Percentiles rank a stretch among this genome's conserved stretches.
Evolutionary conservation across 2,797 vertebrate genomes (phyloP).

Genomic region (Notolepis coatsorum): DNA sequence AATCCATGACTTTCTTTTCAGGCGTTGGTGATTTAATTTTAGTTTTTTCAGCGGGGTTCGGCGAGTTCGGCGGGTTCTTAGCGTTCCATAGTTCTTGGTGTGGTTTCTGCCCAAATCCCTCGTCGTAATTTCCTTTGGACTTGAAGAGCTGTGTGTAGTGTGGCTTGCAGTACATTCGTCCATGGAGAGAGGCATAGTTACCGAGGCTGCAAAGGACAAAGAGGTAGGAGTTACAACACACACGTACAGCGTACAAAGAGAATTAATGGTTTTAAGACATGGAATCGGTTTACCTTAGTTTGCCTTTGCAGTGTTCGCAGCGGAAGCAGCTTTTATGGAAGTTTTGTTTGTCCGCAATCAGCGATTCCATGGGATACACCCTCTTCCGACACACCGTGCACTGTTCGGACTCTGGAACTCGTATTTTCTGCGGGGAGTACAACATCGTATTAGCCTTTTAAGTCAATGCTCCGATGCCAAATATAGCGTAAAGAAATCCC

Average conservation of each 20-base stretch:
- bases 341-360: constrained; percentile 93
- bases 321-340: constrained; percentile 98
- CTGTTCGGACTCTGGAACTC: constrained; percentile 90
- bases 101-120: constrained; percentile 96
- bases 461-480: too few relatives aligned
- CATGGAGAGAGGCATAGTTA: constrained; percentile 98
- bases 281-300: constrained; percentile 86
- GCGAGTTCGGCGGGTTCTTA: constrained; percentile 77
- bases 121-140: constrained; percentile 98
- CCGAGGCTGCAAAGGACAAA: constrained; percentile 85
- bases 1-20: constrained; percentile 65
- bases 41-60: constrained; percentile 61
- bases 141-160: constrained; percentile 99
- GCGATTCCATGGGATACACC: constrained; percentile 96
- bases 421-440: constrained; percentile 86
- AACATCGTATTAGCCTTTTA: too few relatives aligned
- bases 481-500: too few relatives aligned
- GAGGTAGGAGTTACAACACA: background rate
- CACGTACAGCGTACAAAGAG: background rate
- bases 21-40: constrained; percentile 63
- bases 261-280: background rate
- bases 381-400: constrained; percentile 93
- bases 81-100: constrained; percentile 92
- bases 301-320: constrained; percentile 92
- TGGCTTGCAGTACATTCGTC: constrained; percentile 97